Base-by-base conservation (phyloP, 2,888 invertebrate species). In the Exocentrus adspersus region DNA sequence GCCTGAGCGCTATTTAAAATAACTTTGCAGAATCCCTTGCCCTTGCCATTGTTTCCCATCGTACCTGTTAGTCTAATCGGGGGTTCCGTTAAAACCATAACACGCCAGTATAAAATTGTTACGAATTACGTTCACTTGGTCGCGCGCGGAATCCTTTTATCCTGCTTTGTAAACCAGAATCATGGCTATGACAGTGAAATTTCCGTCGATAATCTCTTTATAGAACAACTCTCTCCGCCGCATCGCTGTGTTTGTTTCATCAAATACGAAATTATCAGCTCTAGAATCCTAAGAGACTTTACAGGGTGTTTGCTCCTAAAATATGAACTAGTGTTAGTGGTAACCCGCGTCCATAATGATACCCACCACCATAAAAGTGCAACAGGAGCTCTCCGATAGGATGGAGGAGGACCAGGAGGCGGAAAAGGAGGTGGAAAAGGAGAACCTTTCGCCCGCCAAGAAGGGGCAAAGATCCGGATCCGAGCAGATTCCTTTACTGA, bases 401-500 rank as follows among this genome's bases (percentile, higher is more conserved):
- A 68, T 80, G 17, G 80, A 80, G 62, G 78, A 80, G 64, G 79
- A 81, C 53, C 4, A 37, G 12, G 12, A 37, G 4, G 6, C 6
- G 14, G 37, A 12, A 5, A 37, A 24, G 41, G 12, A 37, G 4
- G 6, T 12, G 14, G 37, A 12, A 5, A 37, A 24, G 41, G 12
- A 48, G 30, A 28, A 62, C 60, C 7, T 41, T 57, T 64, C 62
- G 57, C 5, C 63, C 69, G 19, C 56, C 9, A 63, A 68, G 56
- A 68, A 57, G 30, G 57, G 54, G 85, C 52, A 89, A 32, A 84
- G 90, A 37, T 88, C 90, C 7, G 88, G 89, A 79, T 90, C 90
- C 56, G 90, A 90, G 77, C 90, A 90, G 77, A 89, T 89, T 10
- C 89, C 89, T n/a, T 89, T 88, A 82, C 89, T 89, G 37, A 85